These are phyloP conservation scores for Drosophila asahinai DNA, from an alignment of 1,140 invertebrate species.

Conservation along the genomic window DNA sequence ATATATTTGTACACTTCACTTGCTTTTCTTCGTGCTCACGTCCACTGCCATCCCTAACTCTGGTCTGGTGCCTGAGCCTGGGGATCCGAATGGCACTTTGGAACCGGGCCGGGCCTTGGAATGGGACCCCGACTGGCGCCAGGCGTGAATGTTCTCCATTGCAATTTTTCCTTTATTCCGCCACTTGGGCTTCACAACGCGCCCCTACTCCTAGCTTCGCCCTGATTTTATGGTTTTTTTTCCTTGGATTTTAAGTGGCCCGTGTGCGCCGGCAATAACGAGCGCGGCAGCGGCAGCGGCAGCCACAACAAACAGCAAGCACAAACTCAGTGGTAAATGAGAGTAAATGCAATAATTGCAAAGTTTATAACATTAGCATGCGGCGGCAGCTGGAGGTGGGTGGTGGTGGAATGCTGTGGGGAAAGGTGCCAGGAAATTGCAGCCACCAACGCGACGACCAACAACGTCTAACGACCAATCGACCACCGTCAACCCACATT, in stretches of 20 bases:
- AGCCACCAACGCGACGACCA: slow-evolving; percentile 61
- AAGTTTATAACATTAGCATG: slow-evolving; percentile 75
- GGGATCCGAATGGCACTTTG: slow-evolving; percentile 3
- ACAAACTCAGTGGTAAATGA: slow-evolving; percentile 68
- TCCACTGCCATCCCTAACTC: slow-evolving; percentile 7
- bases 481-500: slow-evolving; percentile 61
- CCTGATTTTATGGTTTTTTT: slow-evolving; percentile 27
- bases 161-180: slow-evolving; percentile 66
- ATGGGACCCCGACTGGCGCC: slow-evolving; percentile 60
- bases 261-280: slow-evolving; percentile 74
- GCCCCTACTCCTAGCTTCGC: slow-evolving; percentile 6
- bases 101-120: slow-evolving; percentile 4
- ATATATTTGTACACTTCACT: neutral
- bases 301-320: slow-evolving; percentile 34
- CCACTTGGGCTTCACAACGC: slow-evolving; percentile 21
- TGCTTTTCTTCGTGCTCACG: neutral
- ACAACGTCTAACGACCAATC: slow-evolving; percentile 56
- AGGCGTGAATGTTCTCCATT: slow-evolving; percentile 73
- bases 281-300: slow-evolving; percentile 39
- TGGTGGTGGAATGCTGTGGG: neutral
- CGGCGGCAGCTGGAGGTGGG: slow-evolving; percentile 1
- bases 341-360: slow-evolving; percentile 83
- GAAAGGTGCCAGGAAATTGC: slow-evolving; percentile 60
- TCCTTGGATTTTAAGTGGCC: slow-evolving; percentile 65
- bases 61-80: slow-evolving; percentile 4